Conservation (phyloP, 2,113 vertebrate genomes). For the Eurypyga helias region DNA sequence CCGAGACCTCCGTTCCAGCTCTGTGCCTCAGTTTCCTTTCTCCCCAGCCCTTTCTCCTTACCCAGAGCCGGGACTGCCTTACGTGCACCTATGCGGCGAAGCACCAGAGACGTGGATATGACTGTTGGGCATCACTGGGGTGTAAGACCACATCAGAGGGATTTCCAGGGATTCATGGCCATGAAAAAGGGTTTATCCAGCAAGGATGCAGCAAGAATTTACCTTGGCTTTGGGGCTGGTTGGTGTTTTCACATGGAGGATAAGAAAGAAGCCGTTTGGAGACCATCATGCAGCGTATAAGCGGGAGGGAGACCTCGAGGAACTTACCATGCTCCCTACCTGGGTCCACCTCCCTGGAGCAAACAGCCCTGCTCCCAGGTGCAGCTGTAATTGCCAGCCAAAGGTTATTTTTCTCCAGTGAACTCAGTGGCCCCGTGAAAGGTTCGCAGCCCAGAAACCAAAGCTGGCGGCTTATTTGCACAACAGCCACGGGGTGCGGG, state of each 20-base stretch:
- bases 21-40: background rate
- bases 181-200: background rate
- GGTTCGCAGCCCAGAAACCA: background rate
- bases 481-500: background rate
- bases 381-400: background rate
- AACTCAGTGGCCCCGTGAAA: background rate
- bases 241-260: background rate
- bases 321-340: background rate
- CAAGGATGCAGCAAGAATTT: background rate
- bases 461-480: background rate
- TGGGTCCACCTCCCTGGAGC: background rate
- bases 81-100: background rate
- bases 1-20: background rate
- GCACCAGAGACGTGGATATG: background rate
- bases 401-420: background rate
- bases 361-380: background rate
- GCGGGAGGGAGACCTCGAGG: background rate
- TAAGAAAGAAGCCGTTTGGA: background rate
- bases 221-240: background rate
- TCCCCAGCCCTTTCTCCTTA: background rate
- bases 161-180: background rate
- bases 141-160: background rate
- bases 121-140: fast-evolving
- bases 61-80: background rate
- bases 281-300: fast-evolving